Evolutionary conservation across 2,797 vertebrate species (phyloP), one percentile per base, ranked within the genome.

Genomic region (Channa striata): DNA sequence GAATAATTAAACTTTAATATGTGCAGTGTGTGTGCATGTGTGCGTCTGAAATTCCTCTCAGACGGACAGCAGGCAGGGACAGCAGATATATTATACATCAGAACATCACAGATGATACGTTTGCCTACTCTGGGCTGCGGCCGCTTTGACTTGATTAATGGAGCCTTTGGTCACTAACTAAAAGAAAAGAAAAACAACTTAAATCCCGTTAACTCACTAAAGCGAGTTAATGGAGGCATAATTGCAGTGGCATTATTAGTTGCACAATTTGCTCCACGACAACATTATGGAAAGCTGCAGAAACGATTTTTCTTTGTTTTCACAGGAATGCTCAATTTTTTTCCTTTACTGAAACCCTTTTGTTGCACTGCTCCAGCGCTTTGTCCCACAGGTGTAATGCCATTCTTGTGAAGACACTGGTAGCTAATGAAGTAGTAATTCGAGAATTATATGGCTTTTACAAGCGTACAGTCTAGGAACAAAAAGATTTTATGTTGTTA

Each of bases 71-170:
- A 60, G 25, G 48, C 23, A 53, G 8, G 59, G 39, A 65, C 44
- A 33, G 30, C 40, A 65, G 52, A 78, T 83, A 58, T 66, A 74
- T 83, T 67, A 85, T 86, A 83, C 61, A 74, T 86, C 59, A 79
- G 72, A 52, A 36, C 47, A 3, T 33, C 19, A 30, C 25, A 30
- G 25, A 30, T 30, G 25, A 4, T 10, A 61, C 33, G 59, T 51
- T 72, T n/a, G 33, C 42, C 75, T 19, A 36, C 54, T 23, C 64
- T 1, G 2, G 16, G 17, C 43, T 68, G 51, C 12, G 47, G 51
- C 25, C 49, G 65, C 57, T 53, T 10, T 12, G 5, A 25, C 21
- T 64, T 58, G 49, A 63, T 71, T 63, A 49, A 46, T 17, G 34
- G 12, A 72, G 20, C 34, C 30, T 20, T 33, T 74, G 40, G 42